Evolutionary conservation across 1,140 invertebrate genomes (phyloP).

Genomic region (Temnothorax nylanderi): DNA sequence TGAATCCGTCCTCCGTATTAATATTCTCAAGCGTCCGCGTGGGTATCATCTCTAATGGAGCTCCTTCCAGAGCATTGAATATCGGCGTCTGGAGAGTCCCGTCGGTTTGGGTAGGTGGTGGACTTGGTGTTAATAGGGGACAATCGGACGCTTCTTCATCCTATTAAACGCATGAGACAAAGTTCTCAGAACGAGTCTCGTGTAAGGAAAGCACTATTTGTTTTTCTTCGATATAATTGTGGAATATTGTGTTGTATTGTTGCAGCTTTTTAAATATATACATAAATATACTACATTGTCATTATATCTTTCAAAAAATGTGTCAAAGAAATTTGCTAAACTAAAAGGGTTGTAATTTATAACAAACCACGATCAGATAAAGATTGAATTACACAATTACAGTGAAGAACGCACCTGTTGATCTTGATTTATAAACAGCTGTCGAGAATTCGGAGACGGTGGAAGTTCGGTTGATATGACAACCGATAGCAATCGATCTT

Average conservation of each 20-base stretch:
- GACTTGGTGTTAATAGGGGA: conserved; percentile 84
- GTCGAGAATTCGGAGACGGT: conserved; percentile 73
- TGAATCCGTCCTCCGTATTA: conserved; percentile 82
- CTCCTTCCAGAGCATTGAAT: conserved; percentile 77
- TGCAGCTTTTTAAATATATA: no score
- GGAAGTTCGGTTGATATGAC: conserved; percentile 74
- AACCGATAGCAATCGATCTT: conserved; percentile 71
- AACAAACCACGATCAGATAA: background rate
- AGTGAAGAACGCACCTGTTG: conserved; percentile 72
- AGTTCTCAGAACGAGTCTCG: background rate
- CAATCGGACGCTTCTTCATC: conserved; percentile 85
- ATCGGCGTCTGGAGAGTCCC: conserved; percentile 67
- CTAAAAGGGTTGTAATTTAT: background rate
- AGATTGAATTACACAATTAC: background rate
- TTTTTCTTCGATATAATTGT: background rate
- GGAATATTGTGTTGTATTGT: background rate
- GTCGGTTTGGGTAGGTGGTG: conserved; percentile 70
- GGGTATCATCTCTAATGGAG: conserved; percentile 76
- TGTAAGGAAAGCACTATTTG: background rate
- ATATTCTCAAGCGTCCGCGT: conserved; percentile 79
- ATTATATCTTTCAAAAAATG: background rate
- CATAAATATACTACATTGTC: no score
- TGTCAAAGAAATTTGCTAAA: background rate
- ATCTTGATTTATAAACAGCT: conserved; percentile 77
- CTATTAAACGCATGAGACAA: conserved; percentile 62